A percentile compares a stretch with the other conserved stretches of the same genome.
These are phyloP conservation scores for Amyelois transitella DNA, from an alignment of 1,140 invertebrate genomes.

Conservation along the genomic window DNA sequence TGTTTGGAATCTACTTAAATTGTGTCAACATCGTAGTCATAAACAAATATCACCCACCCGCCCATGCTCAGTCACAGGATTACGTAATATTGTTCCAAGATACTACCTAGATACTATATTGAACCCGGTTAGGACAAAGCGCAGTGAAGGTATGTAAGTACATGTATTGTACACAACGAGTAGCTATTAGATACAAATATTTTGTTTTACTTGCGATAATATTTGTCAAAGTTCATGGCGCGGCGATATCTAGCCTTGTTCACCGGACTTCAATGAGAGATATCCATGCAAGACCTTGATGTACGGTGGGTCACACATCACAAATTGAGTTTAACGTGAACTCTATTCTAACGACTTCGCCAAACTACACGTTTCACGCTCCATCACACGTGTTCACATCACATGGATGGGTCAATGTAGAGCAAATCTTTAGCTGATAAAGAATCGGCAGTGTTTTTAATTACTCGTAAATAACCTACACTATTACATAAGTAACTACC, in stretches of 20 bases:
- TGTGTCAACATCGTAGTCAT: not conserved
- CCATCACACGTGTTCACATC: not conserved
- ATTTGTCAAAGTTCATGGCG: slow-evolving; percentile 40
- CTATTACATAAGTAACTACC: too few species aligned
- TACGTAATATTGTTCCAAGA: slow-evolving; percentile 16
- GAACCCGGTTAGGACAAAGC: slow-evolving; percentile 18
- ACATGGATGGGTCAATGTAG: not conserved
- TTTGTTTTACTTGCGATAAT: slow-evolving; percentile 41
- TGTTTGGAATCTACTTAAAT: not conserved
- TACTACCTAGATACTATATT: not conserved
- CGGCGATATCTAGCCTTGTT: slow-evolving; percentile 39
- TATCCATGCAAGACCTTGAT: not conserved
- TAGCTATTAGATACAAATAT: slow-evolving; percentile 35
- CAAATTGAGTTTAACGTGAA: not conserved
- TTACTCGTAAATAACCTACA: not conserved
- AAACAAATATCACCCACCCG: not conserved
- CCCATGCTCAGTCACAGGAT: not conserved
- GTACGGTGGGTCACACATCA: not conserved
- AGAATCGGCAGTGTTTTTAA: not conserved
- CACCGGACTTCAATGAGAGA: not conserved
- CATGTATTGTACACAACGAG: not conserved
- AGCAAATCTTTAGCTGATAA: not conserved
- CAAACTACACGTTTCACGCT: not conserved
- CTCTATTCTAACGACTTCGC: not conserved
- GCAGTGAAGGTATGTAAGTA: not conserved